Evolutionary conservation across 2,797 vertebrate species (phyloP).

Genomic region (Eurystomus glaucurus): DNA sequence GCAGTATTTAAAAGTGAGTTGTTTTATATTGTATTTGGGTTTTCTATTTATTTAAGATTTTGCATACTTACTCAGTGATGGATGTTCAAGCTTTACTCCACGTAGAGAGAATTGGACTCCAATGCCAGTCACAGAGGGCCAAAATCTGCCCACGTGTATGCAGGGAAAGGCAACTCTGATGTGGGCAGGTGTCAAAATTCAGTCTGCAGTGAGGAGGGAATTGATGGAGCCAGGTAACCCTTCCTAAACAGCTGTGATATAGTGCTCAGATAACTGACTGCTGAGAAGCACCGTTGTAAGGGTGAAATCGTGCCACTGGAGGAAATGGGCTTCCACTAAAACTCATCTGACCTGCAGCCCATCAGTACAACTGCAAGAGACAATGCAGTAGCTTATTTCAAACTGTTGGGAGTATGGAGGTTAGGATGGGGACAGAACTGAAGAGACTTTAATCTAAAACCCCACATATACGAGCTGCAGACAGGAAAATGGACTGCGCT

Average conservation of each 20-base stretch:
- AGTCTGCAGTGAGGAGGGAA: not conserved
- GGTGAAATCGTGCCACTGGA: not conserved
- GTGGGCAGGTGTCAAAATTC: slow-evolving; percentile 2
- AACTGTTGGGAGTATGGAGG: not conserved
- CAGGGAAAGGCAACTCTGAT: not conserved
- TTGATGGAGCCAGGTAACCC: not conserved
- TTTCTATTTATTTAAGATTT: slow-evolving; percentile 58
- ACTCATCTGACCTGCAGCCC: not conserved
- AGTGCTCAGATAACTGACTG: not conserved
- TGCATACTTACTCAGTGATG: slow-evolving; percentile 1
- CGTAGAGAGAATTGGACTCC: not conserved
- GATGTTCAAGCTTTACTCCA: slow-evolving; percentile 38
- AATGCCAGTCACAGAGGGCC: not conserved
- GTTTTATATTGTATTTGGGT: slow-evolving; percentile 42
- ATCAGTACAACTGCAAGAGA: not conserved
- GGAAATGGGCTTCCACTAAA: slow-evolving; percentile 11
- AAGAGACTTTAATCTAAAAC: not conserved
- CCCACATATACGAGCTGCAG: not conserved
- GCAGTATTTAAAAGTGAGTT: not conserved
- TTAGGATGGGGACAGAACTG: not conserved
- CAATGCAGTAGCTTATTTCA: not conserved
- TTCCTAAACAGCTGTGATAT: not conserved
- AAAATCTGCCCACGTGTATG: not conserved
- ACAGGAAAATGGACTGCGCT: slow-evolving; percentile 7
- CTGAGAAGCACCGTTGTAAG: not conserved